Conservation (phyloP, 1,140 invertebrate species). For the Hycleus cichorii region DNA sequence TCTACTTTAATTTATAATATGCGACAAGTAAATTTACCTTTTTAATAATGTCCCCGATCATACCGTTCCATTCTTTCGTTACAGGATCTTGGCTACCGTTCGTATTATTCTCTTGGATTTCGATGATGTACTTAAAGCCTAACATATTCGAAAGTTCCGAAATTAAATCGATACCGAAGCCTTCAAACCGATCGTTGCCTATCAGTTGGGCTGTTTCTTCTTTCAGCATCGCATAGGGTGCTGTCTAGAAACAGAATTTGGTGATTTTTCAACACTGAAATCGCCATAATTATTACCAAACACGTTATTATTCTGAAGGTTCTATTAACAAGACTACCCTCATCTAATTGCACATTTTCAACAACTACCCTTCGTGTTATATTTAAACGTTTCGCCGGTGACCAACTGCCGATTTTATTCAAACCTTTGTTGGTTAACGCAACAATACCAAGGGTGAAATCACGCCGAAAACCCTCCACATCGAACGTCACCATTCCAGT, state of each 20-base stretch:
- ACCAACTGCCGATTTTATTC: constrained; percentile 68
- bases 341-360: constrained; percentile 31
- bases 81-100: constrained; percentile 61
- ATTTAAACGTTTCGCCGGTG: constrained; percentile 33
- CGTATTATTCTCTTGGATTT: constrained; percentile 63
- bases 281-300: constrained; percentile 54
- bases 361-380: constrained; percentile 36
- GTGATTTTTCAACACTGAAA: background rate
- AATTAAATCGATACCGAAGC: constrained; percentile 76
- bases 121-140: constrained; percentile 83
- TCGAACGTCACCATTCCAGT: constrained; percentile 81
- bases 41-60: constrained; percentile 75
- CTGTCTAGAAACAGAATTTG: constrained; percentile 16
- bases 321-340: constrained; percentile 64
- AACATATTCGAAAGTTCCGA: constrained; percentile 64
- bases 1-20: background rate
- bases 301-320: constrained; percentile 80
- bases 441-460: constrained; percentile 73
- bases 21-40: constrained; percentile 48
- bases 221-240: constrained; percentile 81
- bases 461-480: constrained; percentile 69
- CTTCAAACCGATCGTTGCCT: constrained; percentile 77
- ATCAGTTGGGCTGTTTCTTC: constrained; percentile 59
- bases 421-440: constrained; percentile 62
- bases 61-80: constrained; percentile 76